Evolutionary conservation across 2,113 vertebrate genomes (phyloP).

Genomic region (Synodontis membranacea): DNA sequence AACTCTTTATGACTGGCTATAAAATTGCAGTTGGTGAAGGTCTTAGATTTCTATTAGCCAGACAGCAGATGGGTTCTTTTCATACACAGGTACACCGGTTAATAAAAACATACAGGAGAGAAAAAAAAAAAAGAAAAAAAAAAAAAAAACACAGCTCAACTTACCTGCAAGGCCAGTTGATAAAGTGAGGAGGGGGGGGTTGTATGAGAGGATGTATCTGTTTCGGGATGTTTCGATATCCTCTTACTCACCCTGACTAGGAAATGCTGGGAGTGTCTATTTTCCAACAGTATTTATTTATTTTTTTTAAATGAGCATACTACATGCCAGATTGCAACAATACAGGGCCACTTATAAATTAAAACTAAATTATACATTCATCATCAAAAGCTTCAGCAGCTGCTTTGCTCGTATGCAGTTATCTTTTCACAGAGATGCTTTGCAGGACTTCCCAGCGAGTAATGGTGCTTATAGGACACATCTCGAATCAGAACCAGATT

Average conservation of each 20-base stretch:
- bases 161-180: neutral
- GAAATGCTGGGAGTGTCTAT: neutral
- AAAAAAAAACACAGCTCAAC: neutral
- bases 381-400: neutral
- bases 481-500: neutral
- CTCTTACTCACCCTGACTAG: slow-evolving; percentile 8
- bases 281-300: slow-evolving; percentile 3
- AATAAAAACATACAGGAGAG: slow-evolving; percentile 12
- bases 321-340: neutral
- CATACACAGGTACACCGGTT: slow-evolving; percentile 20
- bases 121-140: too few relatives aligned
- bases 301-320: neutral
- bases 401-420: neutral
- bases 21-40: slow-evolving; percentile 53
- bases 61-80: slow-evolving; percentile 39
- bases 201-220: neutral
- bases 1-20: slow-evolving; percentile 57
- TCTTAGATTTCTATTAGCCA: slow-evolving; percentile 45
- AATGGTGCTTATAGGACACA: neutral
- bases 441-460: neutral
- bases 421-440: neutral
- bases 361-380: neutral
- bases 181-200: neutral
- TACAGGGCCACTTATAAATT: neutral
- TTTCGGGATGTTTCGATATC: neutral